Percentiles rank a stretch among this genome's conserved stretches.
phyloP scores from a whole-genome alignment of 2,797 vertebrate genomes.

The Neosilurus hyrtlii region DNA sequence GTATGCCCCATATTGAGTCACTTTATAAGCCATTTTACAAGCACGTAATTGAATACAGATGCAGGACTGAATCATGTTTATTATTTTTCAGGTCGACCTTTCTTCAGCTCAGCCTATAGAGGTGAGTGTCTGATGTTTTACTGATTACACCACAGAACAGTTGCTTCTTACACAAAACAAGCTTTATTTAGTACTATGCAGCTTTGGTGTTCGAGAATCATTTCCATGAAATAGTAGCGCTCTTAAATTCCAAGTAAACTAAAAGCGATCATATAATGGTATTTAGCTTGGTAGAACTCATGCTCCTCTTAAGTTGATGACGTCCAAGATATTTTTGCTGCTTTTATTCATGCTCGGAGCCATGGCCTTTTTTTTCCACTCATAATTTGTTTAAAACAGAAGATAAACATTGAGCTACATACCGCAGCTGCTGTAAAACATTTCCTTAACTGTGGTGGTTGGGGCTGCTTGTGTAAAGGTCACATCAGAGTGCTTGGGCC shows the following conservation, averaged over 20 bases:
- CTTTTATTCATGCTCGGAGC: constrained; percentile 37
- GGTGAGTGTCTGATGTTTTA: constrained; percentile 65
- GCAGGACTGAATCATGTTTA: constrained; percentile 40
- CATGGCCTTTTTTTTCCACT: constrained; percentile 45
- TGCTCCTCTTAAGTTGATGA: constrained; percentile 22
- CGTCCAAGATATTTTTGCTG: constrained; percentile 40
- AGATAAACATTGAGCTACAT: constrained; percentile 43
- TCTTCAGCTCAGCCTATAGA: constrained; percentile 67
- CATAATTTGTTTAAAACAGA: constrained; percentile 57
- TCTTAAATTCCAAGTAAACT: constrained; percentile 6
- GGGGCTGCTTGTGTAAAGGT: constrained; percentile 49
- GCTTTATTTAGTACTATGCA: constrained; percentile 6
- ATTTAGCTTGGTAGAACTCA: constrained; percentile 15
- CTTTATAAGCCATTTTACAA: constrained; percentile 37
- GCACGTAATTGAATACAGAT: constrained; percentile 39
- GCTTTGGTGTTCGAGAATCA: not conserved
- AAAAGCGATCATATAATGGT: constrained; percentile 20
- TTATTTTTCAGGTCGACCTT: constrained; percentile 73
- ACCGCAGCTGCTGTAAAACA: constrained; percentile 58
- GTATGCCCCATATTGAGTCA: not conserved
- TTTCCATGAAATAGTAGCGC: constrained; percentile 27
- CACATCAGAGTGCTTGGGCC: constrained; percentile 52
- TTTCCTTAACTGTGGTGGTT: constrained; percentile 59
- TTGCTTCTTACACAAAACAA: not conserved
- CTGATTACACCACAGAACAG: not conserved